Percentiles rank a stretch among this genome's conserved stretches.
Conservation (phyloP, 1,140 invertebrate genomes). For the Lucilia cuprina region DNA sequence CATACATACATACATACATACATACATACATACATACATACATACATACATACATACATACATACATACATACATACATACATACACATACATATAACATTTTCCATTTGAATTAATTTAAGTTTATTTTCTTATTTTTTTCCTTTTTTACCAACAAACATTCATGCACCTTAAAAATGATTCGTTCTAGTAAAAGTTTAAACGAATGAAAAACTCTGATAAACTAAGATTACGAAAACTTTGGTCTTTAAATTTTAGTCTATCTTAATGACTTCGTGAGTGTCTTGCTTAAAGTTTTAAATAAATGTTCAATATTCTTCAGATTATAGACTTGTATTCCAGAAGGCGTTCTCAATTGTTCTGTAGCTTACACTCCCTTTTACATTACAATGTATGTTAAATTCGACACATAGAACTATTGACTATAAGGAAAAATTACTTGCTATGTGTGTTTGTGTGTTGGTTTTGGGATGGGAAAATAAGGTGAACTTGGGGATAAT, state of each 20-base stretch:
- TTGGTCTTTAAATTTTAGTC: not conserved
- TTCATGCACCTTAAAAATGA: not conserved
- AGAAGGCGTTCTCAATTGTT: not conserved
- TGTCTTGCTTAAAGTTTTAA: not conserved
- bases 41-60: too few species aligned
- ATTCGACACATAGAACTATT: conserved; percentile 10
- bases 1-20: too few species aligned
- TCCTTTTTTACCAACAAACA: not conserved
- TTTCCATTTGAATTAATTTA: conserved; percentile 12
- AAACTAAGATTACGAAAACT: conserved; percentile 1
- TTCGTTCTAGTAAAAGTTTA: not conserved
- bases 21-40: too few species aligned
- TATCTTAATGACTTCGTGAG: not conserved
- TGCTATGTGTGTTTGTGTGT: not conserved
- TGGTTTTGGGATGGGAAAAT: not conserved
- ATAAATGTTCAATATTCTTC: conserved; percentile 8
- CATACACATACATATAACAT: not conserved
- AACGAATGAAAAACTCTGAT: not conserved
- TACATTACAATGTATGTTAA: not conserved
- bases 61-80: too few species aligned
- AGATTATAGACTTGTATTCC: not conserved
- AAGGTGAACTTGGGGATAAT: not conserved
- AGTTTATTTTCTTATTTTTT: not conserved
- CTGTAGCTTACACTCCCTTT: not conserved
- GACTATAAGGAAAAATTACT: not conserved